Percentiles rank a stretch among this genome's conserved stretches.
Evolutionary conservation across 2,888 invertebrate genomes (phyloP).

Genomic region (Ennomos erosarius): DNA sequence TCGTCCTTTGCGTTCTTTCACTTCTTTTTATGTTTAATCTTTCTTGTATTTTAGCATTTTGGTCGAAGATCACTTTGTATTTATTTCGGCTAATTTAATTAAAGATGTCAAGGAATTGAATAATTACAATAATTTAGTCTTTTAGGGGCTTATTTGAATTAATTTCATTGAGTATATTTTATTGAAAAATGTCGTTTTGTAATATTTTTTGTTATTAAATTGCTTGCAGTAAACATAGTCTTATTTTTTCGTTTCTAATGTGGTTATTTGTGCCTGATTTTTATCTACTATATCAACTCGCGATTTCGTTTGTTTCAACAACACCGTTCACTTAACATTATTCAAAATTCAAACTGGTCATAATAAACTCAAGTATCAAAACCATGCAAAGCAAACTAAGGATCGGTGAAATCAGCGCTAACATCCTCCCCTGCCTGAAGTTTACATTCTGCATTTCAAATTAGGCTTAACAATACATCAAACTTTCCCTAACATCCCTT

Average conservation of each 20-base stretch:
- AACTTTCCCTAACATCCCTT: conserved; percentile 18
- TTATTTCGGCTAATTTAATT: conserved; percentile 31
- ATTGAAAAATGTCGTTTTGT: too few relatives aligned
- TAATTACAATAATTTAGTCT: conserved; percentile 19
- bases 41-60: conserved; percentile 35
- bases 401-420: conserved; percentile 11
- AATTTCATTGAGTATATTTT: too few relatives aligned
- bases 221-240: too few relatives aligned
- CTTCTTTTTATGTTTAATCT: conserved; percentile 29
- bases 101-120: conserved; percentile 30
- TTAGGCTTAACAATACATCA: conserved; percentile 31
- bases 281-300: too few relatives aligned
- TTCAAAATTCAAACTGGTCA: neutral
- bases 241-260: too few relatives aligned
- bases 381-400: neutral
- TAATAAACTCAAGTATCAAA: conserved; percentile 1
- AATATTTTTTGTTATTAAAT: too few relatives aligned
- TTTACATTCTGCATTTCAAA: conserved; percentile 30
- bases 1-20: conserved; percentile 20
- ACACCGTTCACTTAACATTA: neutral
- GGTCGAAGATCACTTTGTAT: conserved; percentile 28
- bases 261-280: too few relatives aligned
- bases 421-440: conserved; percentile 1
- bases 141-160: neutral
- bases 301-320: neutral